Percentiles rank a stretch among this genome's conserved stretches.
Conservation (phyloP, 2,797 vertebrate species). For the Steatocranus sp. region DNA sequence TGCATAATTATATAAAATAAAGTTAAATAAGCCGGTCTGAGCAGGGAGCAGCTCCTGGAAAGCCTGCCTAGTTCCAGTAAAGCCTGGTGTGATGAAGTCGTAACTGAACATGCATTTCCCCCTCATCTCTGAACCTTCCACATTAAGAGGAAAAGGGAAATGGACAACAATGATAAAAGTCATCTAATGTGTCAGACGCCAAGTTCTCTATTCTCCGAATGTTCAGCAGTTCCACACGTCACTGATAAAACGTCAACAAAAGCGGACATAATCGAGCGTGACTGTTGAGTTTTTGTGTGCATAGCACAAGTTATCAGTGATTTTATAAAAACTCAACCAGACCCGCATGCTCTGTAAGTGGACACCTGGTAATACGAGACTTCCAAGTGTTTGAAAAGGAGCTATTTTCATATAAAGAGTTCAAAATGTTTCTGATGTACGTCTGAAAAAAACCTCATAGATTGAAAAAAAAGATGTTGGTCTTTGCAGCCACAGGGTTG, state of each 20-base stretch:
- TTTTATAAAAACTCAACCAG: constrained; percentile 1
- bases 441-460: background rate
- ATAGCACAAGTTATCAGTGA: background rate
- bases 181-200: background rate
- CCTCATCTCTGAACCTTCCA: constrained; percentile 16
- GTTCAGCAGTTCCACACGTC: background rate
- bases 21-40: background rate
- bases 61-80: constrained; percentile 28
- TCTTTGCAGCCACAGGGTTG: constrained; percentile 35
- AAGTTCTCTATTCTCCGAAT: constrained; percentile 37
- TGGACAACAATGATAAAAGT: constrained; percentile 3
- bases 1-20: background rate
- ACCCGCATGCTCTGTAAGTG: background rate
- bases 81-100: background rate
- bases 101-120: constrained; percentile 29
- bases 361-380: background rate
- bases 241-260: background rate
- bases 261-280: background rate
- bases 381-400: background rate
- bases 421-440: background rate
- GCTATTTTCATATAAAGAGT: background rate
- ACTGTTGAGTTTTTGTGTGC: background rate
- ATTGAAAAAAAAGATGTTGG: background rate
- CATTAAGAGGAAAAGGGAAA: constrained; percentile 45
- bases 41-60: background rate